Conservation (phyloP, 2,113 vertebrate species). For the Monopterus albus region DNA sequence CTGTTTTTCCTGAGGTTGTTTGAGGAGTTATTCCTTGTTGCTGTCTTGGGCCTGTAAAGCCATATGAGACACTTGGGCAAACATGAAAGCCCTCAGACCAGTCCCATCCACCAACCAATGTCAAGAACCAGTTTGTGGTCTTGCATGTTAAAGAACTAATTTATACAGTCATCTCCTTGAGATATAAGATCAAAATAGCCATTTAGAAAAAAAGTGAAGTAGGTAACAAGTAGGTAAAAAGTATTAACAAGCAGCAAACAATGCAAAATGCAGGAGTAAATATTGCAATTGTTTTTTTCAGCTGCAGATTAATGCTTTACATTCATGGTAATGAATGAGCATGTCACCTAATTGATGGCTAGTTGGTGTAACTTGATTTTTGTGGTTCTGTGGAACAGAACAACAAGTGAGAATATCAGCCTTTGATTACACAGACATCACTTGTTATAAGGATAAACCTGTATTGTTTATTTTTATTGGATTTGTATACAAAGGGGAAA, state of each 20-base stretch:
- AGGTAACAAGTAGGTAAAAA: too few relatives aligned
- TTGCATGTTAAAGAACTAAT: not conserved
- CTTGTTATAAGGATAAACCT: not conserved
- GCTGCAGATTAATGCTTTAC: too few relatives aligned
- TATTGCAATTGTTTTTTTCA: too few relatives aligned
- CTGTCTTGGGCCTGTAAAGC: not conserved
- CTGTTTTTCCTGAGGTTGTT: conserved; percentile 11
- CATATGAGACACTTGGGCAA: not conserved
- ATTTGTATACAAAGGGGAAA: not conserved
- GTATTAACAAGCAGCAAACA: too few relatives aligned
- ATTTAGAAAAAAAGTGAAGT: too few relatives aligned
- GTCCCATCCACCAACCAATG: not conserved
- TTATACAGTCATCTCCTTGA: not conserved
- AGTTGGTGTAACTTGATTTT: not conserved
- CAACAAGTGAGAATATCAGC: not conserved
- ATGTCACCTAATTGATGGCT: not conserved
- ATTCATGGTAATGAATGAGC: too few relatives aligned
- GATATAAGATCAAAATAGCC: not conserved
- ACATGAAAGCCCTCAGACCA: too few relatives aligned
- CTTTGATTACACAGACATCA: not conserved
- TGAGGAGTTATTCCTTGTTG: conserved; percentile 14
- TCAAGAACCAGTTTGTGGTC: not conserved
- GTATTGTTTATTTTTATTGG: not conserved
- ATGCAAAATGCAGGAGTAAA: too few relatives aligned
- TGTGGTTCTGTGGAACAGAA: too few relatives aligned